These are phyloP conservation scores for Leistus spinibarbis DNA, from an alignment of 2,888 invertebrate species.

Conservation along the genomic window DNA sequence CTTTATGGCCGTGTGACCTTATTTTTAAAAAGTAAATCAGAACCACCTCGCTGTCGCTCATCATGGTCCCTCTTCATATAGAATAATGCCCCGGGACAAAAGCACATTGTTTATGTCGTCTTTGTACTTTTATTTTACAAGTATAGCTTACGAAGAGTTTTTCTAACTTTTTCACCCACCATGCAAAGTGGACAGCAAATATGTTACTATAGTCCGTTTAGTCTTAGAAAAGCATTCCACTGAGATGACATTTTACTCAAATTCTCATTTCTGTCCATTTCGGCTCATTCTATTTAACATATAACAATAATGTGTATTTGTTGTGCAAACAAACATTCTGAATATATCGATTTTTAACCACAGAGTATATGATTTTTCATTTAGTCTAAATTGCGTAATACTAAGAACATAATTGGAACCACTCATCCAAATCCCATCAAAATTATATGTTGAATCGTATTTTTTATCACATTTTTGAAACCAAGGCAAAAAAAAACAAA, in stretches of 20 bases:
- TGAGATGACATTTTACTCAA: too few relatives aligned
- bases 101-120: not conserved
- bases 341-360: too few relatives aligned
- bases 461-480: not conserved
- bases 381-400: too few relatives aligned
- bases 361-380: too few relatives aligned
- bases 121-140: not conserved
- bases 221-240: too few relatives aligned
- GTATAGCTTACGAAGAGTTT: not conserved
- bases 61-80: not conserved
- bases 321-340: too few relatives aligned
- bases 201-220: too few relatives aligned
- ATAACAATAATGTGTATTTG: too few relatives aligned
- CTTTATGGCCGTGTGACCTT: constrained; percentile 33
- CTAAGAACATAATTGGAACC: not conserved
- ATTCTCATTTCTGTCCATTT: too few relatives aligned
- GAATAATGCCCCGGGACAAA: not conserved
- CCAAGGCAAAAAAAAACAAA: not conserved
- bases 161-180: not conserved
- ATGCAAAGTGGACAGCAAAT: not conserved
- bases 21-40: constrained; percentile 37
- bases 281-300: too few relatives aligned
- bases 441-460: not conserved
- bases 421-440: not conserved
- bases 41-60: not conserved